A percentile compares a stretch with the other conserved stretches of the same genome.
Conservation (phyloP, 2,113 vertebrate species). For the Pomatorhinus ruficollis region DNA sequence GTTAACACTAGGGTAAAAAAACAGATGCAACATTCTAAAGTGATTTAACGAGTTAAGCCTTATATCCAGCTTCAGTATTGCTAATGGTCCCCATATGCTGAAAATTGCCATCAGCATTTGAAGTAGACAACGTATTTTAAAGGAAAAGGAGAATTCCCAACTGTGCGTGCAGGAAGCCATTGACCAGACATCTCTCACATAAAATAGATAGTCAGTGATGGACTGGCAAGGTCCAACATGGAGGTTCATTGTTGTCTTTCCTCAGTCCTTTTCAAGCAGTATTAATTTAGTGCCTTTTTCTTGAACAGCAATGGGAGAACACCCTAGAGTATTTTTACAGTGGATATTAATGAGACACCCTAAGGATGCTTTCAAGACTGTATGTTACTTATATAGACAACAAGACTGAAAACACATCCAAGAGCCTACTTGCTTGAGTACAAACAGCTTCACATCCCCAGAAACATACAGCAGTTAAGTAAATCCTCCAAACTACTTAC, state of each 20-base stretch:
- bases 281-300: background rate
- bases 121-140: constrained; percentile 32
- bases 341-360: background rate
- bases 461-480: background rate
- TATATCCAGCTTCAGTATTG: constrained; percentile 52
- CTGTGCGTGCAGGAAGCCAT: constrained; percentile 27
- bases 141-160: constrained; percentile 49
- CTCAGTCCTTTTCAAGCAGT: background rate
- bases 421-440: background rate
- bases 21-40: constrained; percentile 61
- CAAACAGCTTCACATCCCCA: background rate
- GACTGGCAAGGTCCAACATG: background rate
- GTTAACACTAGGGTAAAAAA: constrained; percentile 68
- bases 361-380: background rate
- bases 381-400: background rate
- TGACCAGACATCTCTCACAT: background rate
- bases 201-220: constrained; percentile 11
- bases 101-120: constrained; percentile 51
- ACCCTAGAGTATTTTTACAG: background rate
- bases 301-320: background rate
- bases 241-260: background rate
- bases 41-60: constrained; percentile 69
- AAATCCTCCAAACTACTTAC: background rate
- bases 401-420: background rate
- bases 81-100: constrained; percentile 73